A percentile compares a stretch with the other conserved stretches of the same genome.
Conservation (phyloP, 2,888 invertebrate species). For the Ctenicera cuprea region DNA sequence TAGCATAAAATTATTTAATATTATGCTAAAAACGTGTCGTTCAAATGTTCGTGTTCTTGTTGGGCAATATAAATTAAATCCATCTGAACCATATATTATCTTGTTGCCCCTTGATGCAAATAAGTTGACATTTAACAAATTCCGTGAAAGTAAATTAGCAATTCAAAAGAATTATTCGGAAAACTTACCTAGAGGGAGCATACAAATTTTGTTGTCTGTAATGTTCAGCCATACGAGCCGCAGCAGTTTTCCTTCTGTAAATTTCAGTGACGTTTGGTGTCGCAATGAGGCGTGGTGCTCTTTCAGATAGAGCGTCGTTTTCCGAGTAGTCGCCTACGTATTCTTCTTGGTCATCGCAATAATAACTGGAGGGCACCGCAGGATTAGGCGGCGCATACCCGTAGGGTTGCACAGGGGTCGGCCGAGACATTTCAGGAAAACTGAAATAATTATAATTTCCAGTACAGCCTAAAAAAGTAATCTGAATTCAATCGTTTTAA, state of each 20-base stretch:
- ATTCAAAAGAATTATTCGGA: background rate
- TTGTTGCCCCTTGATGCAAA: too few species aligned
- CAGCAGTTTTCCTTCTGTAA: constrained; percentile 56
- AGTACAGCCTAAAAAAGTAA: constrained; percentile 14
- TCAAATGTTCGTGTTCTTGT: too few species aligned
- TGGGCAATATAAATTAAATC: too few species aligned
- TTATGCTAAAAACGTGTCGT: too few species aligned
- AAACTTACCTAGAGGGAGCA: constrained; percentile 52
- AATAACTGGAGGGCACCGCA: constrained; percentile 53
- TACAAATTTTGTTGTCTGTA: constrained; percentile 54
- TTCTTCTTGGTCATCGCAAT: constrained; percentile 60
- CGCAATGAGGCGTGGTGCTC: constrained; percentile 23
- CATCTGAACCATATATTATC: too few species aligned
- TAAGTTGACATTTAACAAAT: too few species aligned
- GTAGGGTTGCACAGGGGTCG: constrained; percentile 26
- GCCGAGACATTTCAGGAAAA: constrained; percentile 26
- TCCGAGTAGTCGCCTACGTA: constrained; percentile 63
- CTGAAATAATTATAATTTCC: background rate
- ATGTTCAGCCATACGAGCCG: constrained; percentile 34
- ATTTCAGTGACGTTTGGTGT: constrained; percentile 58
- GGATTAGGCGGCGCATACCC: constrained; percentile 27
- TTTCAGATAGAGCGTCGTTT: constrained; percentile 58
- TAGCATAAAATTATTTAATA: too few species aligned
- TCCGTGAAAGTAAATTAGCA: too few species aligned
- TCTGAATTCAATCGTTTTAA: constrained; percentile 6